Conservation (phyloP, 2,888 invertebrate species). For the Melipona beecheii region DNA sequence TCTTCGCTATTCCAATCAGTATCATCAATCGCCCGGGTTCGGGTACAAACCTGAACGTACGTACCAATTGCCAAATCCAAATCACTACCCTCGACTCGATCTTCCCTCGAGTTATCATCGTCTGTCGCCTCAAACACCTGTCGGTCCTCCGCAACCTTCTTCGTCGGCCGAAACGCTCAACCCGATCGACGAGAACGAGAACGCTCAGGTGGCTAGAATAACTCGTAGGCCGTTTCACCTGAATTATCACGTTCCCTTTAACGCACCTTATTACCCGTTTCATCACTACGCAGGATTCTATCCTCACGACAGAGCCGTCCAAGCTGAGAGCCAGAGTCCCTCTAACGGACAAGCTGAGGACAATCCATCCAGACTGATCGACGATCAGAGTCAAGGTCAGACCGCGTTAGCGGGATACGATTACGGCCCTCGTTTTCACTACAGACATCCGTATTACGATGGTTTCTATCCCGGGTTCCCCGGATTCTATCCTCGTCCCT, state of each 20-base stretch:
- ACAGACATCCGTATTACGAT: conserved; percentile 32
- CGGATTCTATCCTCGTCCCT: conserved; percentile 2
- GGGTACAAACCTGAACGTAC: conserved; percentile 4
- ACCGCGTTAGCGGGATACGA: conserved; percentile 23
- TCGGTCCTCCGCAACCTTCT: background rate
- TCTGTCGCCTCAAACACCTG: background rate
- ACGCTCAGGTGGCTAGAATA: conserved; percentile 8
- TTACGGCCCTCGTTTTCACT: conserved; percentile 22
- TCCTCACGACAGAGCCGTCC: background rate
- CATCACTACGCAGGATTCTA: background rate
- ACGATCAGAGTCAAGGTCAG: conserved; percentile 42
- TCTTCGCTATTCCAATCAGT: background rate
- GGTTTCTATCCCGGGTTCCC: conserved; percentile 53
- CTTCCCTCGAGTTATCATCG: background rate
- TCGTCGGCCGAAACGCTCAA: background rate
- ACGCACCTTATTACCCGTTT: background rate
- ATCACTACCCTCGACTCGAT: background rate
- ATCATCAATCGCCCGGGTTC: background rate
- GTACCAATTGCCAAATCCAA: conserved; percentile 5
- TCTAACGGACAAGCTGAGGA: background rate
- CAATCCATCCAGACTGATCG: conserved; percentile 1
- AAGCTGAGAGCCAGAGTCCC: background rate
- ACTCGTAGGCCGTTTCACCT: conserved; percentile 18
- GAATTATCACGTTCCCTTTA: conserved; percentile 1
- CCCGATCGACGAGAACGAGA: background rate